A percentile compares a stretch with the other conserved stretches of the same genome.
These are phyloP conservation scores for Paraplagusia blochii DNA, from an alignment of 2,113 vertebrate species.

Conservation along the genomic window DNA sequence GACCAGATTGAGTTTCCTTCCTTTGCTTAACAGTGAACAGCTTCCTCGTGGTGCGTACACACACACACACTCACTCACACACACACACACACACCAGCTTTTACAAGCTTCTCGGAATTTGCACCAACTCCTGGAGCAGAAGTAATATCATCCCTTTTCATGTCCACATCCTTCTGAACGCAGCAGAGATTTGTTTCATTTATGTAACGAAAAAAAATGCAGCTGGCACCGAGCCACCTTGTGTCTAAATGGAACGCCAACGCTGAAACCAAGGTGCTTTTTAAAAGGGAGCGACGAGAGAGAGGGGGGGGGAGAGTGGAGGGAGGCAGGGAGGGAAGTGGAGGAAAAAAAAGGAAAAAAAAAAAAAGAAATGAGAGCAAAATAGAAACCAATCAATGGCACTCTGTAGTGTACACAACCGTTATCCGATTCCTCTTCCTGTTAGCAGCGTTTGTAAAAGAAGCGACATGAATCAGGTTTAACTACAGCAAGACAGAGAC, in stretches of 20 bases:
- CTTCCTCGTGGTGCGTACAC: constrained; percentile 36
- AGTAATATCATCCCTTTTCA: constrained; percentile 63
- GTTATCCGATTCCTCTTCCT: constrained; percentile 51
- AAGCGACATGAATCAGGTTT: constrained; percentile 57
- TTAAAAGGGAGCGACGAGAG: constrained; percentile 55
- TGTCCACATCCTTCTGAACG: constrained; percentile 63
- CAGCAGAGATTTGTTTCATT: constrained; percentile 69
- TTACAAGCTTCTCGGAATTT: constrained; percentile 56
- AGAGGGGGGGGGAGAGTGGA: constrained; percentile 47
- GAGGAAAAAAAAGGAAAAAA: too few species aligned
- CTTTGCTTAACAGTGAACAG: constrained; percentile 31
- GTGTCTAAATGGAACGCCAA: constrained; percentile 60
- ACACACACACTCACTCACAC: constrained; percentile 52
- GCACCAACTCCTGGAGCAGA: constrained; percentile 51
- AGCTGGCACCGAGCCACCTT: constrained; percentile 52
- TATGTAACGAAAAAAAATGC: constrained; percentile 63
- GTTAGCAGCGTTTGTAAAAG: constrained; percentile 39
- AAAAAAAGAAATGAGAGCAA: constrained; percentile 44
- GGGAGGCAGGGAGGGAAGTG: constrained; percentile 49
- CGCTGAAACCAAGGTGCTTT: constrained; percentile 64
- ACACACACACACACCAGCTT: constrained; percentile 50
- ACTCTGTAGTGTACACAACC: constrained; percentile 58
- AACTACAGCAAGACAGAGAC: constrained; percentile 37
- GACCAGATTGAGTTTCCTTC: constrained; percentile 55
- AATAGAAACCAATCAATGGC: constrained; percentile 63